phyloP scores from a whole-genome alignment of 2,113 vertebrate genomes.

The Lichenostomus cassidix region DNA sequence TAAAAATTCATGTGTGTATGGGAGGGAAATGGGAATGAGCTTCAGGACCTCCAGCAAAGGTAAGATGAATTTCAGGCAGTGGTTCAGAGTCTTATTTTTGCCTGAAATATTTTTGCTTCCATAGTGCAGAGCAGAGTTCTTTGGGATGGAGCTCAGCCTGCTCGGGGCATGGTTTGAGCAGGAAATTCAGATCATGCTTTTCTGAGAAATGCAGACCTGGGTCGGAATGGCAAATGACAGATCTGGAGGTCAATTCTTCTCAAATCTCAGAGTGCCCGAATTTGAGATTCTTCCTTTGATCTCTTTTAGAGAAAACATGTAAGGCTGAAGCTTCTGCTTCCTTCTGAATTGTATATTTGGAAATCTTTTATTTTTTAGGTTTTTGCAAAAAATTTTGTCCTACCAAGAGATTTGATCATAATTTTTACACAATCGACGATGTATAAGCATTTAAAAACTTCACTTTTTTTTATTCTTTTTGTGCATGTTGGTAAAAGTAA shows the following conservation, averaged over 20 bases:
- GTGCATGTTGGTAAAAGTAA: neutral
- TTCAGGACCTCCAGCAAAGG: neutral
- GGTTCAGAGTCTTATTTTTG: neutral
- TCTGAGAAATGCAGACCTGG: neutral
- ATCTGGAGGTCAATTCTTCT: neutral
- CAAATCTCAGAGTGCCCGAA: neutral
- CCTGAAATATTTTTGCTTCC: neutral
- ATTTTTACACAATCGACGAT: neutral
- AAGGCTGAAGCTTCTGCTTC: neutral
- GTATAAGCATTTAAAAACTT: neutral
- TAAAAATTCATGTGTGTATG: neutral
- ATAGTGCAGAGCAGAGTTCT: neutral
- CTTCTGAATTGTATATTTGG: neutral
- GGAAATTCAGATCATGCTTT: neutral
- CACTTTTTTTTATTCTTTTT: rapidly evolving
- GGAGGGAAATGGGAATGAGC: neutral
- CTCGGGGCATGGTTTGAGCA: neutral
- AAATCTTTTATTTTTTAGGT: neutral
- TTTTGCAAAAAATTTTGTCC: neutral
- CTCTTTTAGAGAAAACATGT: neutral
- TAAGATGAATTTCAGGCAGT: neutral
- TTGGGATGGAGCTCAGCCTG: neutral
- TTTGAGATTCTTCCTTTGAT: neutral
- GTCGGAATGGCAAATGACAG: neutral
- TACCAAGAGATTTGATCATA: neutral